phyloP scores from a whole-genome alignment of 2,888 invertebrate genomes.

The Chrysopilus asiliformis region DNA sequence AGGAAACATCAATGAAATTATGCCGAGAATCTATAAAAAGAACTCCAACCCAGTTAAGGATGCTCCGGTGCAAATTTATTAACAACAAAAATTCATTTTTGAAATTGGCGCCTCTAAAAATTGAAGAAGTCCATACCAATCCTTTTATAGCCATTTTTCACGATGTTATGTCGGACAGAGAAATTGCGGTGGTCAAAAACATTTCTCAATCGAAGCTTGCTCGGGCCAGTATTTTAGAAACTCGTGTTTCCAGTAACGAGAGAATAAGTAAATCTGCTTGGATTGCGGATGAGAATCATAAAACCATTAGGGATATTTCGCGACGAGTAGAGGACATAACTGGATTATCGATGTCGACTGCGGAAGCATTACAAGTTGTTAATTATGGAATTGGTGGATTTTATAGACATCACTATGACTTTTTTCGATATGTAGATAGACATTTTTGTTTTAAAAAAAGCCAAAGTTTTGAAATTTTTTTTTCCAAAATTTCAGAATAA shows the following conservation, averaged over 20 bases:
- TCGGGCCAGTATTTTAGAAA: conserved; percentile 52
- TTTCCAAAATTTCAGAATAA: not conserved
- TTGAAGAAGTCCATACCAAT: conserved; percentile 60
- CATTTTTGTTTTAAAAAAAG: too few relatives aligned
- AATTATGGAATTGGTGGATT: conserved; percentile 99
- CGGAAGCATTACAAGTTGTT: conserved; percentile 94
- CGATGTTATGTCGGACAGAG: conserved; percentile 71
- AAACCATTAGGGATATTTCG: conserved; percentile 57
- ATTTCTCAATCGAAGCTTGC: conserved; percentile 79
- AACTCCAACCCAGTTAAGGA: conserved; percentile 33
- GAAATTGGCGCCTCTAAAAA: conserved; percentile 63
- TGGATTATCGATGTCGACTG: conserved; percentile 69
- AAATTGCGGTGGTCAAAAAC: conserved; percentile 73
- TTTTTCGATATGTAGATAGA: too few relatives aligned
- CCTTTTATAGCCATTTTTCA: conserved; percentile 79
- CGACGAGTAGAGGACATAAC: conserved; percentile 75
- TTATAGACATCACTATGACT: conserved; percentile 97
- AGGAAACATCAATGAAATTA: conserved; percentile 26
- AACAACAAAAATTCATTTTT: conserved; percentile 58
- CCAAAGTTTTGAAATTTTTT: too few relatives aligned
- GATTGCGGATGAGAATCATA: conserved; percentile 75
- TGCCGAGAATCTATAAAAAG: conserved; percentile 63
- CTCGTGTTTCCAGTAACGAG: not conserved
- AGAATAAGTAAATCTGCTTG: conserved; percentile 97
- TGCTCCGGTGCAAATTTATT: conserved; percentile 58